These are phyloP conservation scores for Brachionus rotundiformis DNA, from an alignment of 1,140 invertebrate genomes.

Conservation along the genomic window DNA sequence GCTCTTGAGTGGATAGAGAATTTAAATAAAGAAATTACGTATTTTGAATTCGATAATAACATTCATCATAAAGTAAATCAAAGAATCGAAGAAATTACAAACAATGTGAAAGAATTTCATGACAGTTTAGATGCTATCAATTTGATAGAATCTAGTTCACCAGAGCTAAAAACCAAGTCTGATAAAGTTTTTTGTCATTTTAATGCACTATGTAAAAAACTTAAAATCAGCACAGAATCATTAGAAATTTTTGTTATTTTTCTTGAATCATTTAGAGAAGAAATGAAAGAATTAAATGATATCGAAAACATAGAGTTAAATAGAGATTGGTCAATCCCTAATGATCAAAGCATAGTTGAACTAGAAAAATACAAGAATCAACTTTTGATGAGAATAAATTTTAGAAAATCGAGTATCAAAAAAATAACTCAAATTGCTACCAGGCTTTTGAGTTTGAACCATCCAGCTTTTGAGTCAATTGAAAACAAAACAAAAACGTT, in stretches of 20 bases:
- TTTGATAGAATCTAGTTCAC: not conserved
- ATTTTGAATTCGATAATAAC: not conserved
- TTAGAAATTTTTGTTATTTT: not conserved
- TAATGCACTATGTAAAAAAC: conserved; percentile 10
- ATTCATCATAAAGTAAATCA: not conserved
- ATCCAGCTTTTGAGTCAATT: not conserved
- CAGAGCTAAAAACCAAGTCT: not conserved
- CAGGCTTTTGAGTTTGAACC: not conserved
- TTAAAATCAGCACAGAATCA: not conserved
- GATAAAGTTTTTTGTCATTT: not conserved
- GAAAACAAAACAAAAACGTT: not conserved
- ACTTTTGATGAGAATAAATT: not conserved
- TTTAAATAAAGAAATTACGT: not conserved
- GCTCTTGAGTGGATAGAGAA: not conserved
- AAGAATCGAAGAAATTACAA: not conserved
- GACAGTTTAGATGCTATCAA: not conserved
- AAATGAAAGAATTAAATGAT: conserved; percentile 1
- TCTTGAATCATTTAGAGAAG: not conserved
- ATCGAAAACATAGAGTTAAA: conserved; percentile 31
- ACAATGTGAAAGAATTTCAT: not conserved
- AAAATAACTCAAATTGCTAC: not conserved
- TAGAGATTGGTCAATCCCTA: conserved; percentile 31
- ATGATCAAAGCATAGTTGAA: not conserved
- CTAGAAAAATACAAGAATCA: not conserved
- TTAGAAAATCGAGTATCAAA: not conserved